Conservation (phyloP, 2,888 invertebrate genomes). For the Cheilosia grossa region DNA sequence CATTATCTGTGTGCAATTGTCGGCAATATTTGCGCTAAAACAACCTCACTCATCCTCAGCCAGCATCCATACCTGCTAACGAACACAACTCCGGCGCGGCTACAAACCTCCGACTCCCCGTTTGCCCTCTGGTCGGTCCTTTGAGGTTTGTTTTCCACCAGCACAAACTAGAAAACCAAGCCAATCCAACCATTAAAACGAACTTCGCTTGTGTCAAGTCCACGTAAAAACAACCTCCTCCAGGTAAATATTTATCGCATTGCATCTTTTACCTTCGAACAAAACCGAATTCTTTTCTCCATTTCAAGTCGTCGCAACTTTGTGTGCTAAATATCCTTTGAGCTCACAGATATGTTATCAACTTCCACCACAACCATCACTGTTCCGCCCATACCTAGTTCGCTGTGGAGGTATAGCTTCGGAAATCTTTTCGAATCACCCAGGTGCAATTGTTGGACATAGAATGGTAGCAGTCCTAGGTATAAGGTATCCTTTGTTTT, state of each 20-base stretch:
- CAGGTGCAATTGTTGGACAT: constrained; percentile 60
- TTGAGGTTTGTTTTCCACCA: constrained; percentile 23
- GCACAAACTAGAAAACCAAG: constrained; percentile 21
- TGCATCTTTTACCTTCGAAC: constrained; percentile 40
- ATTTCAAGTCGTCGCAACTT: constrained; percentile 66
- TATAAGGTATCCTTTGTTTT: too few species aligned
- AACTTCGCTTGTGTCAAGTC: constrained; percentile 42
- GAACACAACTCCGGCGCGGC: too few species aligned
- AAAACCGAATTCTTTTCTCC: constrained; percentile 51
- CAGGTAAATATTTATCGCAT: constrained; percentile 68
- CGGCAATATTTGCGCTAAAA: too few species aligned
- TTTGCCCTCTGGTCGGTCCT: not conserved
- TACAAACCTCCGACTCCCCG: not conserved
- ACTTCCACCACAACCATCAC: constrained; percentile 36
- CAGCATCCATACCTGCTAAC: too few species aligned
- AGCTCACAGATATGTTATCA: constrained; percentile 67
- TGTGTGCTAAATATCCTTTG: constrained; percentile 72
- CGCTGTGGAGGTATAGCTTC: not conserved
- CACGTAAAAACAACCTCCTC: constrained; percentile 14
- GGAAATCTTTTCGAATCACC: constrained; percentile 19
- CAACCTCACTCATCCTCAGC: too few species aligned
- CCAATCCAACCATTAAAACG: constrained; percentile 48
- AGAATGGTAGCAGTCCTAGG: constrained; percentile 3
- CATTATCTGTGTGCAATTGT: too few species aligned
- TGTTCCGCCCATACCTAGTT: constrained; percentile 55